Evolutionary conservation across 2,888 invertebrate species (phyloP).

Genomic region (Drosophila meridiana): DNA sequence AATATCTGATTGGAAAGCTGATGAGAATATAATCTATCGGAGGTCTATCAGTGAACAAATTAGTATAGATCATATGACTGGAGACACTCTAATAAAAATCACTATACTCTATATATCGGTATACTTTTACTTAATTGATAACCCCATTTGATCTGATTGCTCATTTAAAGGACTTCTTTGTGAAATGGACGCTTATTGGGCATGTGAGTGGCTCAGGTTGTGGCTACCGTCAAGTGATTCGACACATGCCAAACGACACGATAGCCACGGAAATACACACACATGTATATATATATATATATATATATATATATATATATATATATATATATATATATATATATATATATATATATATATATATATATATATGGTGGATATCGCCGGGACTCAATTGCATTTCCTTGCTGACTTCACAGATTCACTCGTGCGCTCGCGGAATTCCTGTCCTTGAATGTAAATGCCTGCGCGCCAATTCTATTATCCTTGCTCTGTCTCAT

Average conservation of each 20-base stretch:
- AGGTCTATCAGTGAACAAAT: neutral
- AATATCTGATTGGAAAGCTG: neutral
- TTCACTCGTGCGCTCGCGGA: conserved; percentile 3
- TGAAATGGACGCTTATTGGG: neutral
- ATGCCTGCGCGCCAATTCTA: conserved; percentile 52
- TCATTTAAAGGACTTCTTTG: conserved; percentile 3
- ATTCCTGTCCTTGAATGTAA: conserved; percentile 36
- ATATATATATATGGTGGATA: conserved; percentile 18
- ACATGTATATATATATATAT: conserved; percentile 23
- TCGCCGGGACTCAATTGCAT: conserved; percentile 30
- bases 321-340: conserved; percentile 20
- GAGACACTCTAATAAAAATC: neutral
- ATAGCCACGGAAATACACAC: neutral
- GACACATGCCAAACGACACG: neutral
- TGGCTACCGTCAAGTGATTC: conserved; percentile 1
- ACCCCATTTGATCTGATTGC: neutral
- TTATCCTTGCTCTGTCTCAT: conserved; percentile 29
- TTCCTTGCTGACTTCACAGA: conserved; percentile 12
- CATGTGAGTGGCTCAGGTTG: conserved; percentile 3
- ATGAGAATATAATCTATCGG: neutral
- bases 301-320: conserved; percentile 11
- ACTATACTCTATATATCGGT: neutral
- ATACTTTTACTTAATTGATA: no score
- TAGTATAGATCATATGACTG: neutral
- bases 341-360: conserved; percentile 16